A percentile compares a stretch with the other conserved stretches of the same genome.
Conservation (phyloP, 1,140 invertebrate species). For the Leptinotarsa lineolata region DNA sequence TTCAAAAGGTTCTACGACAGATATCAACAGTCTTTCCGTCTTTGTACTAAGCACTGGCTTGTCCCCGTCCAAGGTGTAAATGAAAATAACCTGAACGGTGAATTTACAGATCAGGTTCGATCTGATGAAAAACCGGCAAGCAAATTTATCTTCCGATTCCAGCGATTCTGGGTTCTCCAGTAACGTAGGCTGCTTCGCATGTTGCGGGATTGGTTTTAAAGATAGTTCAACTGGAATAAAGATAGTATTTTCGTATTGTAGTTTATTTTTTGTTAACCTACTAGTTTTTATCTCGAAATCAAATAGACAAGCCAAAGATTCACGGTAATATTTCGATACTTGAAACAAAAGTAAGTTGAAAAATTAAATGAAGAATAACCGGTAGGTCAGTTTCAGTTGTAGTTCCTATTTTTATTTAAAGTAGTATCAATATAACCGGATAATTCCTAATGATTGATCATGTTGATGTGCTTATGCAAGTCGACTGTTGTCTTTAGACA, state of each 20-base stretch:
- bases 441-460: no score
- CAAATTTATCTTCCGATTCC: constrained; percentile 51
- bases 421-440: no score
- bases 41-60: constrained; percentile 59
- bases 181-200: constrained; percentile 56
- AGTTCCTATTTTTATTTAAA: no score
- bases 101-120: constrained; percentile 63
- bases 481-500: no score
- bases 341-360: no score
- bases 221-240: constrained; percentile 60
- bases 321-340: no score
- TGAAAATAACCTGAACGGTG: constrained; percentile 47
- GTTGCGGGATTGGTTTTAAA: constrained; percentile 57
- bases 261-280: no score
- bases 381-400: no score
- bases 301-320: no score
- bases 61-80: constrained; percentile 54
- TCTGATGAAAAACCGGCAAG: constrained; percentile 62
- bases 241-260: neutral
- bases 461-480: no score
- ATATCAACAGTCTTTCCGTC: constrained; percentile 65
- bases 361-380: no score
- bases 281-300: no score
- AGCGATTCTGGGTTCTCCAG: constrained; percentile 54
- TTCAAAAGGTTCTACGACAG: constrained; percentile 73